These are phyloP conservation scores for Hedychridium roseum DNA, from an alignment of 2,888 invertebrate genomes.

Conservation along the genomic window DNA sequence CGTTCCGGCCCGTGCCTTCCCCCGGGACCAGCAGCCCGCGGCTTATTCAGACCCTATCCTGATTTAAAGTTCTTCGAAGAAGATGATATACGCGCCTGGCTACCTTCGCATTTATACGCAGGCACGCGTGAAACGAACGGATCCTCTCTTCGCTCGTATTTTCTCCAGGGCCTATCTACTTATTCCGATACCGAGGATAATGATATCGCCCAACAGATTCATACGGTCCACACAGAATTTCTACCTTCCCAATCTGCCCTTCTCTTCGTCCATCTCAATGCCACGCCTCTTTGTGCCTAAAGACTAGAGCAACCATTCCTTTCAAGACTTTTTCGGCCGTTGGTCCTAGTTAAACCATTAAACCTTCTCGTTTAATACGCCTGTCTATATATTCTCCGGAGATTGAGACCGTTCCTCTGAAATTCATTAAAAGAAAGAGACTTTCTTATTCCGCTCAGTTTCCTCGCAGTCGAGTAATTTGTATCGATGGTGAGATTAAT, in stretches of 20 bases:
- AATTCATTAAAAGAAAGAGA: too few species aligned
- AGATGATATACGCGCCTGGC: constrained; percentile 28
- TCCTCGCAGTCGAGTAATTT: too few species aligned
- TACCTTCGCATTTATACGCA: constrained; percentile 25
- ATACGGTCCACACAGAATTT: too few species aligned
- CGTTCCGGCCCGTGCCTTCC: constrained; percentile 8
- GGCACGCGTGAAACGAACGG: constrained; percentile 36
- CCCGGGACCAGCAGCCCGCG: constrained; percentile 6
- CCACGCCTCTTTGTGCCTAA: too few species aligned
- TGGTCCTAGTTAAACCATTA: too few species aligned
- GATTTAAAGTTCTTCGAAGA: constrained; percentile 39
- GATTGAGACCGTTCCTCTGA: too few species aligned
- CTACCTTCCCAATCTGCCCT: not conserved
- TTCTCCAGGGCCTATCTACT: constrained; percentile 6
- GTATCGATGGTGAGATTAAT: too few species aligned
- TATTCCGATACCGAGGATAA: not conserved
- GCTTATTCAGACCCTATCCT: constrained; percentile 32
- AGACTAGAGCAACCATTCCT: too few species aligned
- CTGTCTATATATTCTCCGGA: too few species aligned
- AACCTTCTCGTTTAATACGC: too few species aligned
- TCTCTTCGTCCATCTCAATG: not conserved
- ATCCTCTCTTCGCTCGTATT: constrained; percentile 19
- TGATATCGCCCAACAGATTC: not conserved
- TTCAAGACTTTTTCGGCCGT: too few species aligned
- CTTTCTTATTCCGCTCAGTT: too few species aligned